phyloP scores from a whole-genome alignment of 2,113 vertebrate genomes.

The Desmodus rotundus region DNA sequence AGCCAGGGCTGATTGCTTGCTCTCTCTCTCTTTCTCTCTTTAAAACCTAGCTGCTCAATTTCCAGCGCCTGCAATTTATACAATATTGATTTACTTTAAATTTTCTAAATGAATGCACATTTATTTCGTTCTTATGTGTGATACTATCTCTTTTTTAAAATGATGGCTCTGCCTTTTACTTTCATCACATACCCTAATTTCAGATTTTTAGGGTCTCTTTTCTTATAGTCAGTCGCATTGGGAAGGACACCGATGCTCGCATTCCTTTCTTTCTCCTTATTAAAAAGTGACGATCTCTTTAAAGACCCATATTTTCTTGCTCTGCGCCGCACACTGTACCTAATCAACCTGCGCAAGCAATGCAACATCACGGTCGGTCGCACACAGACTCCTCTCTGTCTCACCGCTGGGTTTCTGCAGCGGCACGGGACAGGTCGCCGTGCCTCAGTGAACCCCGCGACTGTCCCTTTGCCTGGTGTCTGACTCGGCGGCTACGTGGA shows the following conservation, averaged over 20 bases:
- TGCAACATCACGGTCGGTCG: not conserved
- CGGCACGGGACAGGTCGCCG: not conserved
- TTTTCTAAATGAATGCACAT: constrained; percentile 41
- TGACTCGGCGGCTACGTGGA: not conserved
- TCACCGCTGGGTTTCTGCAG: not conserved
- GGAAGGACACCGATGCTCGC: not conserved
- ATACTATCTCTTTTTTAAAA: not conserved
- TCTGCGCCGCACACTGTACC: not conserved
- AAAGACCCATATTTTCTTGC: constrained; percentile 5
- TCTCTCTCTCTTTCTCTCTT: not conserved
- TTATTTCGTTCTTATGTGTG: constrained; percentile 37
- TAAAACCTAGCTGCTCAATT: not conserved
- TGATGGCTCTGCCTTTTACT: not conserved
- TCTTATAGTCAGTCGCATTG: not conserved
- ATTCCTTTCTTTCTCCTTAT: not conserved
- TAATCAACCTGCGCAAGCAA: not conserved
- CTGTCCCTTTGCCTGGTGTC: not conserved
- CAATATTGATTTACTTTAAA: constrained; percentile 5
- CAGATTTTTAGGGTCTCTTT: constrained; percentile 17
- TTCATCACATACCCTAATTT: constrained; percentile 22
- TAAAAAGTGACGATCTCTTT: not conserved
- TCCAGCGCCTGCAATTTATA: constrained; percentile 12
- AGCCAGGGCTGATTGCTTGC: too few species aligned
- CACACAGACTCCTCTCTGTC: not conserved
- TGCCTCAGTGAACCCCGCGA: not conserved